Conservation (phyloP, 2,113 vertebrate genomes). For the Oncorhynchus masou region DNA sequence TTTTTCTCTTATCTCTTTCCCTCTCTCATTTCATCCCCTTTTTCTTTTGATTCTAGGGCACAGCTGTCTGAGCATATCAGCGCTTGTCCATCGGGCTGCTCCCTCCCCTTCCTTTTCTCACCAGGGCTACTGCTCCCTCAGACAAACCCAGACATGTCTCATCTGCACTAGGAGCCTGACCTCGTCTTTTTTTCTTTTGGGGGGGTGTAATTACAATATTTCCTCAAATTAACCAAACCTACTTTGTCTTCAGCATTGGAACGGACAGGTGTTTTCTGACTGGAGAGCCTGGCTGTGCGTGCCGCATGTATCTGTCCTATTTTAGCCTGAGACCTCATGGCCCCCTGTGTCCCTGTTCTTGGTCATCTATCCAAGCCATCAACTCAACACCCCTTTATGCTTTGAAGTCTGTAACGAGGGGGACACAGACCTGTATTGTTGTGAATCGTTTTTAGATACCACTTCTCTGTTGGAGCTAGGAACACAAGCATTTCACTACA, state of each 20-base stretch:
- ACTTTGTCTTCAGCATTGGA: constrained; percentile 41
- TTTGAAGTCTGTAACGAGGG: constrained; percentile 6
- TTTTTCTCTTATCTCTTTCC: too few relatives aligned
- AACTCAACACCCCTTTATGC: constrained; percentile 11
- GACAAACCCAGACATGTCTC: constrained; percentile 56
- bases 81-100: constrained; percentile 19
- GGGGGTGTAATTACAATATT: constrained; percentile 27
- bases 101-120: constrained; percentile 41
- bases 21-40: constrained; percentile 1
- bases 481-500: too few relatives aligned
- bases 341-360: background rate
- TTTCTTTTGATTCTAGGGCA: constrained; percentile 12
- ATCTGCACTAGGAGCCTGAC: constrained; percentile 10
- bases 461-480: too few relatives aligned
- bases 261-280: constrained; percentile 28
- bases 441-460: too few relatives aligned
- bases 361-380: constrained; percentile 18
- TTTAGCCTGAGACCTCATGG: constrained; percentile 13
- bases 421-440: too few relatives aligned
- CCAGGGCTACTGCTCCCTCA: constrained; percentile 58
- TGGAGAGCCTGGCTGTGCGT: background rate
- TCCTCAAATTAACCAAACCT: constrained; percentile 36
- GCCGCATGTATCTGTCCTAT: constrained; percentile 1
- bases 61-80: constrained; percentile 49
- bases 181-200: background rate